phyloP scores from a whole-genome alignment of 2,797 vertebrate genomes.

The Neosilurus mollespiculum region DNA sequence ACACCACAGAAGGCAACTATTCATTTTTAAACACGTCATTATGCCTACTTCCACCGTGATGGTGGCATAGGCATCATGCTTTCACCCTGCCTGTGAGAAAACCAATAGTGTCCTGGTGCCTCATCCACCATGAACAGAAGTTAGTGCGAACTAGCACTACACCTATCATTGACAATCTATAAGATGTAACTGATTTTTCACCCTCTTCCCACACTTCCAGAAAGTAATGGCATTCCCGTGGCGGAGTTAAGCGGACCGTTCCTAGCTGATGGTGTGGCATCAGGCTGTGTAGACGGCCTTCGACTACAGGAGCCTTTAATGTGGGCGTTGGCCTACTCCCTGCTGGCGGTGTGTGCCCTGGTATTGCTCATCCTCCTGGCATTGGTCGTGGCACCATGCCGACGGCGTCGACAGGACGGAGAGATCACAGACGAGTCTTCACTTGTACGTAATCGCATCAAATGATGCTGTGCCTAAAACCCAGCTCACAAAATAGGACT shows the following conservation, averaged over 20 bases:
- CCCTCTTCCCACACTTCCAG: constrained; percentile 63
- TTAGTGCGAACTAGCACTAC: too few species aligned
- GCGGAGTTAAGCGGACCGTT: constrained; percentile 91
- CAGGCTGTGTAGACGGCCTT: constrained; percentile 75
- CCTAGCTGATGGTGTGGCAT: constrained; percentile 78
- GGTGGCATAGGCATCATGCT: too few species aligned
- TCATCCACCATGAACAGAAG: too few species aligned
- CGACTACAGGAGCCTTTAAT: constrained; percentile 77
- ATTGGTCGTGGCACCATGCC: constrained; percentile 80
- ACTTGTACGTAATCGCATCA: constrained; percentile 91
- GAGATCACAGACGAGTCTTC: constrained; percentile 93
- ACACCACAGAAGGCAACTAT: too few species aligned
- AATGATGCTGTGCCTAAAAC: constrained; percentile 72
- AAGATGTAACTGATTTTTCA: not conserved
- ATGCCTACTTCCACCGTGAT: too few species aligned
- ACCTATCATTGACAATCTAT: too few species aligned
- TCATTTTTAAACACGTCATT: too few species aligned
- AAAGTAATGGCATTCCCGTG: constrained; percentile 70
- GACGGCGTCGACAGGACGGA: constrained; percentile 65
- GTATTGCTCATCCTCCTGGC: constrained; percentile 81
- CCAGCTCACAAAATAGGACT: constrained; percentile 10
- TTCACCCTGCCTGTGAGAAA: too few species aligned
- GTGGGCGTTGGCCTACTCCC: constrained; percentile 88
- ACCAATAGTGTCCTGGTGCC: too few species aligned
- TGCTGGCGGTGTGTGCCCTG: constrained; percentile 86